These are phyloP conservation scores for Pangasius macronema DNA, from an alignment of 2,797 vertebrate genomes.

Conservation along the genomic window DNA sequence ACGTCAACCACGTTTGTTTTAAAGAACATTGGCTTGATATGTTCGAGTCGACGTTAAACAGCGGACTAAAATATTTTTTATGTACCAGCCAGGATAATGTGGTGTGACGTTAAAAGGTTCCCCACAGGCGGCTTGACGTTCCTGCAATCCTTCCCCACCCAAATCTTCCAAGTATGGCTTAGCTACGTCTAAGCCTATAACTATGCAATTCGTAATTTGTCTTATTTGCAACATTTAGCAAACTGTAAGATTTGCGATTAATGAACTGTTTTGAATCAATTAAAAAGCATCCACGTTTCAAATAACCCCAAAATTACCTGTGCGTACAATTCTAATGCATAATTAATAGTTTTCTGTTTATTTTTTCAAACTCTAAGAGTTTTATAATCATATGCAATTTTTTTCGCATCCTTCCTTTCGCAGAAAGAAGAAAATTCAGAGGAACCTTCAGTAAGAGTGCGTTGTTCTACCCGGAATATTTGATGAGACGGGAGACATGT, in stretches of 20 bases:
- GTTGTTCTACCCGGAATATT: slow-evolving; percentile 67
- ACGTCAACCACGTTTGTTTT: not conserved
- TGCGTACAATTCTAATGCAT: not conserved
- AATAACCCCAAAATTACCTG: not conserved
- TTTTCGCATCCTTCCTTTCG: not conserved
- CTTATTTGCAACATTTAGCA: not conserved
- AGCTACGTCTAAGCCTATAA: not conserved
- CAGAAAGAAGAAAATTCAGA: not conserved
- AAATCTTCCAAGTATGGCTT: slow-evolving; percentile 10
- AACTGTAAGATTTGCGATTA: not conserved
- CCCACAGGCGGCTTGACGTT: slow-evolving; percentile 64
- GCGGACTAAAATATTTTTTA: slow-evolving; percentile 45
- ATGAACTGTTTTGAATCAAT: not conserved
- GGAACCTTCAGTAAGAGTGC: slow-evolving; percentile 34
- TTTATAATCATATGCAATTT: not conserved
- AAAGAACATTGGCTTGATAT: not conserved
- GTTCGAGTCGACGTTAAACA: slow-evolving; percentile 10
- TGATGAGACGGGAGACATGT: slow-evolving; percentile 68
- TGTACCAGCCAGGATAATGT: slow-evolving; percentile 68
- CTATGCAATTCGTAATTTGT: not conserved
- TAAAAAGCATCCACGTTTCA: not conserved
- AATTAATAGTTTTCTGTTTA: not conserved
- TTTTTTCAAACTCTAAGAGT: not conserved
- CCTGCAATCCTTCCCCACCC: slow-evolving; percentile 55
- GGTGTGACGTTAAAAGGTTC: slow-evolving; percentile 70